Evolutionary conservation across 2,888 invertebrate genomes (phyloP).

Genomic region (Caenorhabditis uteleia): DNA sequence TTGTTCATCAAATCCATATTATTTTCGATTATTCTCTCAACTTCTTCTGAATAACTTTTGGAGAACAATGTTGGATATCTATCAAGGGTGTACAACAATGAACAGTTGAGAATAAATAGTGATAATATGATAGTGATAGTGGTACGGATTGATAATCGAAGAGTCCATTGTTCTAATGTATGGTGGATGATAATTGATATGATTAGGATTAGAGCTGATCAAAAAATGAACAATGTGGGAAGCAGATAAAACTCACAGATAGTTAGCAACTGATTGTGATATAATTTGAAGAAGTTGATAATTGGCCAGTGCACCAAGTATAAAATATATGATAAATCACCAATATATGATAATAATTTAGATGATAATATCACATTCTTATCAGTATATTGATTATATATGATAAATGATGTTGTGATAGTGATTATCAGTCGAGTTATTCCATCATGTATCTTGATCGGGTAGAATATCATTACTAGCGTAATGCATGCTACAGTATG

Average conservation of each 20-base stretch:
- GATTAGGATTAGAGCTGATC: not conserved
- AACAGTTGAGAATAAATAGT: too few relatives aligned
- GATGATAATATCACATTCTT: not conserved
- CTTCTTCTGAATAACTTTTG: too few relatives aligned
- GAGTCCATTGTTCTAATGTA: not conserved
- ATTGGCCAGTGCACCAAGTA: conserved; percentile 26
- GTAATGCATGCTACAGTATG: not conserved
- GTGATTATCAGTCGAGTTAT: not conserved
- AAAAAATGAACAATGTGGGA: too few relatives aligned
- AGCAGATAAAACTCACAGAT: too few relatives aligned
- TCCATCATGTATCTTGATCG: not conserved
- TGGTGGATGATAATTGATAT: not conserved
- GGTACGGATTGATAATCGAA: too few relatives aligned
- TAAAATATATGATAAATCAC: conserved; percentile 13
- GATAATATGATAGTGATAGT: too few relatives aligned
- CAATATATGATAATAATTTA: conserved; percentile 5
- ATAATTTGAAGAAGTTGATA: not conserved
- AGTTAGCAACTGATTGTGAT: too few relatives aligned
- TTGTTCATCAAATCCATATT: too few relatives aligned
- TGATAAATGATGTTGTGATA: not conserved
- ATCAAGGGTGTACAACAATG: too few relatives aligned
- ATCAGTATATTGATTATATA: not conserved
- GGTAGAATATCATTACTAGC: not conserved
- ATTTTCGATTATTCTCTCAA: too few relatives aligned
- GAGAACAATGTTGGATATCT: too few relatives aligned